Evolutionary conservation across 2,113 vertebrate genomes (phyloP), one percentile per base, ranked within the genome.

Genomic region (Thomomys bottae): DNA sequence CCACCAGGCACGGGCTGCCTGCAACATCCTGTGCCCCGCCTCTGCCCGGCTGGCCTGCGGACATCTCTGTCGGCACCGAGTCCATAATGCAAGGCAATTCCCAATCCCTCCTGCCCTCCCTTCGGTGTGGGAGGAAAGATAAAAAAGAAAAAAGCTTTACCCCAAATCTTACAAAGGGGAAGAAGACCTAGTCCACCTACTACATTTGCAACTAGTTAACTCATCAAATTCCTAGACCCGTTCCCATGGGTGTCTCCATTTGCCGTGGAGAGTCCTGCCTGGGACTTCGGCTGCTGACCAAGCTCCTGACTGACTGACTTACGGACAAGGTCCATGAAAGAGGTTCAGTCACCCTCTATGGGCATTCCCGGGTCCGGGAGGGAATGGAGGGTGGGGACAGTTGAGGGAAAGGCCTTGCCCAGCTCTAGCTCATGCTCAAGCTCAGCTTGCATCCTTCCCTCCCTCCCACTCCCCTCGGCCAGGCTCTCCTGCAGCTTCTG

Each of bases 401-500:
- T 4, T 34, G 1, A 6, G 17, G 78, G 38, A 34, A 54, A 42
- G 36, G 64, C 23, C 36, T 79, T 59, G 8, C 66, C n/a, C 23
- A 3, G 0, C 38, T 68, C 18, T 0, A 38, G 32, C 17, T 67
- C 0, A 45, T 70, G 36, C 2, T 23, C 45, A 3, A 0, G 82
- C 2, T 18, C 38, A 54, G 59, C 38, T 70, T 87, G 68, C 23
- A 30, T 84, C 88, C 87, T 32, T 3, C 8, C 79, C 15, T n/a
- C 59, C 95, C 91, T 11, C 4, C 81, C 21, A 21, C 67, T 40
- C 70, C 63, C 92, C 18, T 10, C 78, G 15, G 82, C 92, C 8
- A 68, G 94, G 96, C 90, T 63, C 70, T 32, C 94, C 72, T 36
- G 8, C 91, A 64, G 94, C 95, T 95, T 83, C 96, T 82, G 94